A percentile compares a stretch with the other conserved stretches of the same genome.
Conservation (phyloP, 2,113 vertebrate species). For the Toxotes chatareus region DNA sequence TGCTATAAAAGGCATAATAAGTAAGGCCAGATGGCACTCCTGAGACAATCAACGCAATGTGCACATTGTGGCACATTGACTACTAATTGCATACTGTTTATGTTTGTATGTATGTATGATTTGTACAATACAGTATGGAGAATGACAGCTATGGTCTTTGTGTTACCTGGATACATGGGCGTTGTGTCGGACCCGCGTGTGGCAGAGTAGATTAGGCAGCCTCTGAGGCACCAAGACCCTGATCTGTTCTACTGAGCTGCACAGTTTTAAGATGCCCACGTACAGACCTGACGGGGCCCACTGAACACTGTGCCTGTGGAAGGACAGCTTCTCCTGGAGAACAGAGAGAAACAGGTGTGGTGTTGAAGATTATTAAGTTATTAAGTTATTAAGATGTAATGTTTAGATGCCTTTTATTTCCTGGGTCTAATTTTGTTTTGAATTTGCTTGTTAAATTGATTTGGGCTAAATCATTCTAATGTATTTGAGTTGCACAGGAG, state of each 20-base stretch:
- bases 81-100: neutral
- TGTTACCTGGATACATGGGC: slow-evolving; percentile 82
- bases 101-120: neutral
- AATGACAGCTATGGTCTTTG: neutral
- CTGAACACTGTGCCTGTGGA: slow-evolving; percentile 82
- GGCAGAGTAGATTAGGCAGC: slow-evolving; percentile 84
- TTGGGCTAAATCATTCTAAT: slow-evolving; percentile 19
- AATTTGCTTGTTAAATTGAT: slow-evolving; percentile 6
- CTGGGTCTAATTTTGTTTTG: slow-evolving; percentile 11
- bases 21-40: neutral
- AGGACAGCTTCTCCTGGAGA: slow-evolving; percentile 80
- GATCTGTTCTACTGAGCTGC: slow-evolving; percentile 86
- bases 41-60: neutral
- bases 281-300: slow-evolving; percentile 81
- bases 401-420: slow-evolving; percentile 13
- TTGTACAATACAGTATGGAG: neutral
- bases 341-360: neutral
- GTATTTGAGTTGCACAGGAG: slow-evolving; percentile 7
- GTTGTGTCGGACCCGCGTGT: slow-evolving; percentile 81
- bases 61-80: neutral
- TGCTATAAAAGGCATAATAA: neutral
- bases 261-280: slow-evolving; percentile 85
- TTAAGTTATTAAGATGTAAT: neutral
- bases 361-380: neutral
- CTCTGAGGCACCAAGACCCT: slow-evolving; percentile 82